A percentile compares a stretch with the other conserved stretches of the same genome.
These are phyloP conservation scores for Recurvirostra avosetta DNA, from an alignment of 2,113 vertebrate genomes.

Conservation along the genomic window DNA sequence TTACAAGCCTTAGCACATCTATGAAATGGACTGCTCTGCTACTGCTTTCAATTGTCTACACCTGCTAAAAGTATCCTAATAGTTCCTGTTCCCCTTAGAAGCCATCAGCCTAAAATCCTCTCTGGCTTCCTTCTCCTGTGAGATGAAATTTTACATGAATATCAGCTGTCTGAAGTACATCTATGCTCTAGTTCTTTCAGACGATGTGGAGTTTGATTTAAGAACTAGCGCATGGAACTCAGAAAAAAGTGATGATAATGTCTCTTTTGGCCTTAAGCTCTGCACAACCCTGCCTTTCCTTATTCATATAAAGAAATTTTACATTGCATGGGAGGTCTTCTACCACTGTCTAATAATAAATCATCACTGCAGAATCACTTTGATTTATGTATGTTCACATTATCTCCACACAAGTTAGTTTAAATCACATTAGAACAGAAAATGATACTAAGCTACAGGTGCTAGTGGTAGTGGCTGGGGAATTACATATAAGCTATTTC, in stretches of 20 bases:
- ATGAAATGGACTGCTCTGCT: not conserved
- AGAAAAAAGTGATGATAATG: not conserved
- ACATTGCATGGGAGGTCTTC: not conserved
- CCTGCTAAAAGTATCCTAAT: not conserved
- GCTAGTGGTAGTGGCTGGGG: not conserved
- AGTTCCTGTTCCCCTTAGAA: not conserved
- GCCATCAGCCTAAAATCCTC: not conserved
- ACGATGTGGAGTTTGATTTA: not conserved
- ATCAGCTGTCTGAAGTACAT: not conserved
- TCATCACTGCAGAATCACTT: not conserved
- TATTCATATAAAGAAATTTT: not conserved
- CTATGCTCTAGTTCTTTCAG: not conserved
- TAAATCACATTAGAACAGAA: not conserved
- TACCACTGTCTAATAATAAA: not conserved
- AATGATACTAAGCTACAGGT: not conserved
- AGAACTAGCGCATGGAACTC: not conserved
- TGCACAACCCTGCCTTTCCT: not conserved
- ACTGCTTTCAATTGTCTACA: not conserved
- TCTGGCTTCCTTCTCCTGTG: not conserved
- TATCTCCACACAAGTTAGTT: not conserved
- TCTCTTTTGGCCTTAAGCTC: not conserved
- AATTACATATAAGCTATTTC: not conserved
- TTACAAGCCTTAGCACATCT: not conserved
- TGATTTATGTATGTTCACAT: not conserved
- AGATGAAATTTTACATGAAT: not conserved